Conservation (phyloP, 2,797 vertebrate genomes). For the Pempheris klunzingeri region DNA sequence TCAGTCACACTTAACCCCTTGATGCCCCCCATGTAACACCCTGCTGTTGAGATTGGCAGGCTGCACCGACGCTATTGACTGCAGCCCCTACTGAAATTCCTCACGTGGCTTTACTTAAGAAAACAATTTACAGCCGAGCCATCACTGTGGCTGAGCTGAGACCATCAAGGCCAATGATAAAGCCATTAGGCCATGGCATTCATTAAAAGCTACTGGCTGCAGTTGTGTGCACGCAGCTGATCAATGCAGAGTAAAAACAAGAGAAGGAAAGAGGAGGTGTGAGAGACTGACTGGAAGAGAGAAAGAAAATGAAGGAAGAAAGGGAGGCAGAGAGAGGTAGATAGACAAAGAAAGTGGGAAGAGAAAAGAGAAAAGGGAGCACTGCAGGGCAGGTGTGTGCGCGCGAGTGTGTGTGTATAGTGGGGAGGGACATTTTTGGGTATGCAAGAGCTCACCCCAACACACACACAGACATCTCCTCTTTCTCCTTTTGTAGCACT, state of each 20-base stretch:
- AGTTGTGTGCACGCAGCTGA: constrained; percentile 13
- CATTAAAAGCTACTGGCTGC: constrained; percentile 67
- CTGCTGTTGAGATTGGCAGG: constrained; percentile 30
- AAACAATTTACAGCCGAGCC: constrained; percentile 73
- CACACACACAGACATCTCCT: constrained; percentile 16
- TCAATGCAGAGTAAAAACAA: constrained; percentile 54
- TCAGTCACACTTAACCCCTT: constrained; percentile 65
- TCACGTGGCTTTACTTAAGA: constrained; percentile 65
- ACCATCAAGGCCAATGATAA: constrained; percentile 69
- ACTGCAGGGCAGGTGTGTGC: constrained; percentile 27
- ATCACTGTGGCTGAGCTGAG: constrained; percentile 48
- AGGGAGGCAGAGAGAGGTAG: constrained; percentile 1
- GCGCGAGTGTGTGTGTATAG: constrained; percentile 12
- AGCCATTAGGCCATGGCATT: constrained; percentile 72
- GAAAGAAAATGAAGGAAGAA: not conserved
- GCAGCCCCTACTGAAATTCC: constrained; percentile 73
- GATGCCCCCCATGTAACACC: constrained; percentile 18
- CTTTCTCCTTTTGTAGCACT: constrained; percentile 19
- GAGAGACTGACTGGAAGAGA: constrained; percentile 1
- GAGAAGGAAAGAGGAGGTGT: constrained; percentile 4
- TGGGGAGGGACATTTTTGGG: constrained; percentile 29
- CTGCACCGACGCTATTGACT: constrained; percentile 41
- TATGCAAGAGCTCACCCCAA: constrained; percentile 27
- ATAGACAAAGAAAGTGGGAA: constrained; percentile 28
- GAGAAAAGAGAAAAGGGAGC: constrained; percentile 8